phyloP scores from a whole-genome alignment of 2,888 invertebrate species.

The Calameuta filiformis region DNA sequence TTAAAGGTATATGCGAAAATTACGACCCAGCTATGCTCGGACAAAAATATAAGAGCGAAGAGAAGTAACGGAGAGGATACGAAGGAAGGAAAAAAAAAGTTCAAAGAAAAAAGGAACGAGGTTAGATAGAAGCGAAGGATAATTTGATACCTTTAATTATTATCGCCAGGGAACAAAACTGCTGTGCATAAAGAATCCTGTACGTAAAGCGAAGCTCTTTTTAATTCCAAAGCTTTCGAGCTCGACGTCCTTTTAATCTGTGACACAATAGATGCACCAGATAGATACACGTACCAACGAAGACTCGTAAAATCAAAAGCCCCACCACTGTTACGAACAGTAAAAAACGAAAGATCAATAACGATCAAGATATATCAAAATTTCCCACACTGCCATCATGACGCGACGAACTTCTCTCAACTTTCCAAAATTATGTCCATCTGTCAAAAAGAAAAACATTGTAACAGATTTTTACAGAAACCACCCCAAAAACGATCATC shows the following conservation, averaged over 20 bases:
- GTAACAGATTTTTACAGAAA: neutral
- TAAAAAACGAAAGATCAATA: neutral
- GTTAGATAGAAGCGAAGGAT: neutral
- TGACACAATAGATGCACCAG: neutral
- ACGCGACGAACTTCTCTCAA: neutral
- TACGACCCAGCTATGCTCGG: neutral
- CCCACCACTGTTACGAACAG: neutral
- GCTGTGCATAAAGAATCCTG: neutral
- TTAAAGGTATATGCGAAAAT: neutral
- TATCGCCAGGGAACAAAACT: neutral
- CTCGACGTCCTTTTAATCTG: slow-evolving; percentile 6
- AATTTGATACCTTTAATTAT: slow-evolving; percentile 4
- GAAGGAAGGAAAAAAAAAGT: neutral
- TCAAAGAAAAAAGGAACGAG: neutral
- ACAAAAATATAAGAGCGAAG: neutral
- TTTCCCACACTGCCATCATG: too few relatives aligned
- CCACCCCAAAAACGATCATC: neutral
- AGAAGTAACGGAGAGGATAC: too few relatives aligned
- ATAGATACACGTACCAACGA: neutral
- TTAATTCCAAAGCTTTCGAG: slow-evolving; percentile 7
- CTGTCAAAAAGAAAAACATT: neutral
- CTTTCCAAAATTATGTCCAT: neutral
- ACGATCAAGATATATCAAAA: neutral
- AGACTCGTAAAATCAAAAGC: neutral
- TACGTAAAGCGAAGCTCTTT: slow-evolving; percentile 1